These are phyloP conservation scores for Triplophysa tibetana DNA, from an alignment of 2,113 vertebrate species.

Conservation along the genomic window DNA sequence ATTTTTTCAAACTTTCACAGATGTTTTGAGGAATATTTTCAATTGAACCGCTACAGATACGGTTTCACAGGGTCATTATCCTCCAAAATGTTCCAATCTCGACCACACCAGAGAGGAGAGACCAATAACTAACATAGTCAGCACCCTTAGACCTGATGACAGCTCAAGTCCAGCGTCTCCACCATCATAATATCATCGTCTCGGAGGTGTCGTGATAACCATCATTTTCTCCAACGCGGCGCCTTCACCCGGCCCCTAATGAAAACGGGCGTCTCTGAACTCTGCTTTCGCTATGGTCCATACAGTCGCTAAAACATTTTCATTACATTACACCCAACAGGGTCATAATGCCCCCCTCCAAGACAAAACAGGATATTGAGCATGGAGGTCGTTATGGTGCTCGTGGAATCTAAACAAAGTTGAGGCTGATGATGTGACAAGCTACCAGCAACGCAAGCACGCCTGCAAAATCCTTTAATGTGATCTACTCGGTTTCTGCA, in stretches of 20 bases:
- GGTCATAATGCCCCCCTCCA: slow-evolving; percentile 63
- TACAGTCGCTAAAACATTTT: slow-evolving; percentile 72
- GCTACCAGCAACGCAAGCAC: slow-evolving; percentile 19
- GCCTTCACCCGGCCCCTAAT: slow-evolving; percentile 54
- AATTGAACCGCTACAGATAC: slow-evolving; percentile 35
- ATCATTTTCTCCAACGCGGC: slow-evolving; percentile 62
- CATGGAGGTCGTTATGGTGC: slow-evolving; percentile 29
- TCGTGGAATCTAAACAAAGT: slow-evolving; percentile 45
- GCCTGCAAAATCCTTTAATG: slow-evolving; percentile 13
- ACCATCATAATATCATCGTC: slow-evolving; percentile 66
- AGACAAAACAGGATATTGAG: slow-evolving; percentile 68
- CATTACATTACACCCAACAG: slow-evolving; percentile 67
- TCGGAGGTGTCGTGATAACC: slow-evolving; percentile 67
- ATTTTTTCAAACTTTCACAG: slow-evolving; percentile 30
- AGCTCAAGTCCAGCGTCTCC: slow-evolving; percentile 62
- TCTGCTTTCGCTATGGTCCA: slow-evolving; percentile 64
- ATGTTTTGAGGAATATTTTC: slow-evolving; percentile 24
- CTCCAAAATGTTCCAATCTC: slow-evolving; percentile 28
- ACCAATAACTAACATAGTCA: slow-evolving; percentile 33
- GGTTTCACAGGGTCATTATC: slow-evolving; percentile 38
- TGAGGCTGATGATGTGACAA: slow-evolving; percentile 23
- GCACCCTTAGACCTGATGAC: slow-evolving; percentile 45
- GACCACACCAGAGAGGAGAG: slow-evolving; percentile 4
- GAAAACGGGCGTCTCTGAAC: slow-evolving; percentile 57
- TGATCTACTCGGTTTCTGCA: slow-evolving; percentile 5